Percentiles rank a stretch among this genome's conserved stretches.
phyloP scores from a whole-genome alignment of 2,113 vertebrate genomes.

The Epinephelus lanceolatus region DNA sequence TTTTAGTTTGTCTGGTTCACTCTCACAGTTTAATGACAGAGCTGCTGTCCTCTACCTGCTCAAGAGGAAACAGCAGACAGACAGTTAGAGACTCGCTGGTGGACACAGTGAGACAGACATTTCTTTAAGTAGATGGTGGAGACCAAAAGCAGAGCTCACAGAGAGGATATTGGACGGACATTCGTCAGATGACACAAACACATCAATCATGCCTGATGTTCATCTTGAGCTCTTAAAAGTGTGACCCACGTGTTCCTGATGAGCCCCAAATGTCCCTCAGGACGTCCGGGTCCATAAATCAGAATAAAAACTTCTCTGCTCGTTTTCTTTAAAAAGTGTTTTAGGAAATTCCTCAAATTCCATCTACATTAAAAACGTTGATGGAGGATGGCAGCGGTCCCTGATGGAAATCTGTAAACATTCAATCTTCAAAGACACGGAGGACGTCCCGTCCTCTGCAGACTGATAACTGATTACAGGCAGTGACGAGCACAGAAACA shows the following conservation, averaged over 20 bases:
- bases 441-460: not conserved
- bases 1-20: too few relatives aligned
- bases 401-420: constrained; percentile 18
- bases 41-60: too few relatives aligned
- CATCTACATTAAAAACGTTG: constrained; percentile 16
- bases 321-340: constrained; percentile 10
- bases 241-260: constrained; percentile 45
- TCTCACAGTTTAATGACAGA: too few relatives aligned
- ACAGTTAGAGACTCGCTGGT: too few relatives aligned
- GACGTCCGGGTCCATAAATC: constrained; percentile 49
- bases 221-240: not conserved
- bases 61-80: too few relatives aligned
- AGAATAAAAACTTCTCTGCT: constrained; percentile 4
- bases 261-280: constrained; percentile 32
- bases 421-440: constrained; percentile 24
- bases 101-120: too few relatives aligned
- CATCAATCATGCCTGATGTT: too few relatives aligned
- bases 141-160: too few relatives aligned
- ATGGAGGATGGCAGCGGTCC: constrained; percentile 25
- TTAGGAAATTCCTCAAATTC: constrained; percentile 43
- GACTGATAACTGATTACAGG: not conserved
- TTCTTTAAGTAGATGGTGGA: too few relatives aligned
- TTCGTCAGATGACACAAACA: too few relatives aligned
- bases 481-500: too few relatives aligned
- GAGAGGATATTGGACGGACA: too few relatives aligned